phyloP scores from a whole-genome alignment of 2,113 vertebrate species.

The human (Homo sapiens) region GRCh38 chr7:50104001-50104500 shows the following conservation, averaged over 20 bases:
- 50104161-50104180: neutral
- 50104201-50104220: neutral
- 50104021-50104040: too few species aligned
- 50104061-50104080: neutral
- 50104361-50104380: neutral
- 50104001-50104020: neutral
- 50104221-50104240: neutral
- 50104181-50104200: neutral
- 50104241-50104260: neutral
- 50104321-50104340: constrained; percentile 65
- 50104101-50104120: neutral
- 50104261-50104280: neutral
- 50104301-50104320: constrained; percentile 80
- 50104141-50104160: neutral
- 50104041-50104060: neutral
- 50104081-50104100: neutral
- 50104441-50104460: neutral
- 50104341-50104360: constrained; percentile 6
- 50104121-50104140: neutral
- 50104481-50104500: neutral
- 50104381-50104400: constrained; percentile 62
- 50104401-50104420: constrained; percentile 72
- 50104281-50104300: neutral
- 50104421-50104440: neutral
- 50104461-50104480: too few species aligned